Evolutionary conservation across 2,113 vertebrate species (phyloP), one percentile per base, ranked within the genome.

Genomic region (Athene cunicularia): DNA sequence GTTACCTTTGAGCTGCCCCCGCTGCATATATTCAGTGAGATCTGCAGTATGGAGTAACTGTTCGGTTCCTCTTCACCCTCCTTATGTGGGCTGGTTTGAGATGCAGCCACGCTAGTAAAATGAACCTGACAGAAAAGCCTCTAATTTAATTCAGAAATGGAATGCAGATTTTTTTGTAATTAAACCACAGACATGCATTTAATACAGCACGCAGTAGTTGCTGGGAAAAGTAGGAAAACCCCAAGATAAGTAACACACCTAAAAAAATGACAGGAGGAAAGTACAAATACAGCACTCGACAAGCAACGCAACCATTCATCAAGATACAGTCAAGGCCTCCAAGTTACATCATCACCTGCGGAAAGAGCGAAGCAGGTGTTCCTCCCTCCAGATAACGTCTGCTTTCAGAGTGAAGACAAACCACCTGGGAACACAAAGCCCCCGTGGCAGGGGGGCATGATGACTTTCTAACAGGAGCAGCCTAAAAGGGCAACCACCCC

Each of bases 11-110:
- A 67, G 55, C 21, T 82, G 49, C 49, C 71, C 35, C 91, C 0
- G 16, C 93, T 97, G 86, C 90, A 95, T 95, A 62, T 89, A 97
- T 95, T 95, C 95, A 97, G 95, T 91, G 97, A 93, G 93, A 96
- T 80, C 87, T 66, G 71, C 73, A 72, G 49, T 50, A 39, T 0
- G 3, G 66, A 75, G 53, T 75, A 72, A 80, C 60, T 95, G 56
- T 47, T 88, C 12, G 0, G 27, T 53, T 97, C 80, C 73, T 94
- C 62, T 58, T 72, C 92, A 62, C 27, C 52, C 80, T 84, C 80
- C 63, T 67, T 76, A 79, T 2, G n/a, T 90, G 80, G 89, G 80
- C 74, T 94, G 91, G 88, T 82, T 56, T 80, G 84, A 86, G 94
- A 91, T 90, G 91, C 95, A 93, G 84, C 53, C 89, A 66, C 8